Evolutionary conservation across 92 coral and sea anemone genomes (phyloP), one percentile per base, ranked within the genome.

Genomic region (Pocillopora grandis): DNA sequence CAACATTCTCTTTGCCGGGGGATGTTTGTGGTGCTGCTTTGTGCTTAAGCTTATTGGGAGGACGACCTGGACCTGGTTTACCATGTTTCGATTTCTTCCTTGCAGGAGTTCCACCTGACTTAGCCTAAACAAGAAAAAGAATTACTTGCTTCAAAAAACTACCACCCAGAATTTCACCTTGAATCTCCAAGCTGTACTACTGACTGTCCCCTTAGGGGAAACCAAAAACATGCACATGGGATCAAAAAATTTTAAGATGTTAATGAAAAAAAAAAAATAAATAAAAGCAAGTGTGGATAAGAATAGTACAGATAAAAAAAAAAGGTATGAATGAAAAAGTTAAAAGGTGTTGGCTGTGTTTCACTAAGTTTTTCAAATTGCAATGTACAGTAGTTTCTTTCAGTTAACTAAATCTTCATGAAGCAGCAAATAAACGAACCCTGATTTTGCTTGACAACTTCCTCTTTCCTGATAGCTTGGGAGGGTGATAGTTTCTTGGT

Each of bases 1-100:
- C 99, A 91, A 87, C 64, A 66, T 96, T 96, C 79, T 96, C 99
- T 71, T 96, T 96, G 62, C 95, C 99, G 23, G 95, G 99, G 60
- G 94, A 92, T 14, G 95, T 63, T 74, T 92, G 94, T 21, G 92
- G 91, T 0, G 90, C 82, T 35, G 92, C 87, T 80, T 94, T 91
- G 76, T 72, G 92, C 85, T 96, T 96, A 57, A 92, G 76, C 87
- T 96, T 96, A 48, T 86, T 90, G 20, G 97, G 94, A 0, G 99
- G 98, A 76, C 97, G 88, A 27, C 98, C 98, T 19, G 92, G 93
- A 12, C 98, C 98, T 21, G 92, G 93, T 83, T 85, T 90, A 11
- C 95, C 96, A 80, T 89, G 94, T 65, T 93, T 93, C 37, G 92
- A 92, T 83, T 95, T 94, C 86, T 91, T 96, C n/a, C 87, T 93